phyloP scores from a whole-genome alignment of 1,140 invertebrate genomes.

The Drosophila ohnishii region DNA sequence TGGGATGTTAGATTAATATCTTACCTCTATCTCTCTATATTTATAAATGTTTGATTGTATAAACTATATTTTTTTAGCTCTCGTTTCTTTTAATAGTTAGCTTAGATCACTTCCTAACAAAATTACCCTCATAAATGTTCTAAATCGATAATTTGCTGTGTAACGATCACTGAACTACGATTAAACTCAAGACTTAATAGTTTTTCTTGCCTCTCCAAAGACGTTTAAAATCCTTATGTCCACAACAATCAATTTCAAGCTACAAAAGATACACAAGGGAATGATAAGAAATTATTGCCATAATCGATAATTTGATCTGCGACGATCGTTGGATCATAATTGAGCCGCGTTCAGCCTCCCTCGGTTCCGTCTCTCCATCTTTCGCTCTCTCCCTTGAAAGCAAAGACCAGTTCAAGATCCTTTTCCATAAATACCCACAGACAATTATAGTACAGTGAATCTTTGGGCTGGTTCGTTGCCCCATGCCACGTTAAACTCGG shows the following conservation, averaged over 20 bases:
- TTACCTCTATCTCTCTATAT: neutral
- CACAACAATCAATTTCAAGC: conserved; percentile 6
- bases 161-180: neutral
- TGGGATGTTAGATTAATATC: neutral
- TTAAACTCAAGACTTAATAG: neutral
- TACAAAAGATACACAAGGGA: conserved; percentile 10
- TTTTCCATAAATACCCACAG: conserved; percentile 55
- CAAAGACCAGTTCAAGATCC: conserved; percentile 46
- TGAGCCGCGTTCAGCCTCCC: conserved; percentile 15
- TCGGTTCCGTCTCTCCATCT: neutral
- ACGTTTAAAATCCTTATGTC: neutral
- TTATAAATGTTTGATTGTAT: neutral
- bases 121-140: neutral
- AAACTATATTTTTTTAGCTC: neutral
- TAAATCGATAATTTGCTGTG: neutral
- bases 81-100: neutral
- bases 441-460: conserved; percentile 66
- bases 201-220: neutral
- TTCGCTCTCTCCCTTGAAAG: neutral
- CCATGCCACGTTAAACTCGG: conserved; percentile 65
- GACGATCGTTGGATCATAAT: conserved; percentile 43
- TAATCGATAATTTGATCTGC: conserved; percentile 42
- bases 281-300: conserved; percentile 35
- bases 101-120: neutral
- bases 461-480: conserved; percentile 66